phyloP scores from a whole-genome alignment of 1,140 invertebrate genomes.

The Akabosia matsudoensis region DNA sequence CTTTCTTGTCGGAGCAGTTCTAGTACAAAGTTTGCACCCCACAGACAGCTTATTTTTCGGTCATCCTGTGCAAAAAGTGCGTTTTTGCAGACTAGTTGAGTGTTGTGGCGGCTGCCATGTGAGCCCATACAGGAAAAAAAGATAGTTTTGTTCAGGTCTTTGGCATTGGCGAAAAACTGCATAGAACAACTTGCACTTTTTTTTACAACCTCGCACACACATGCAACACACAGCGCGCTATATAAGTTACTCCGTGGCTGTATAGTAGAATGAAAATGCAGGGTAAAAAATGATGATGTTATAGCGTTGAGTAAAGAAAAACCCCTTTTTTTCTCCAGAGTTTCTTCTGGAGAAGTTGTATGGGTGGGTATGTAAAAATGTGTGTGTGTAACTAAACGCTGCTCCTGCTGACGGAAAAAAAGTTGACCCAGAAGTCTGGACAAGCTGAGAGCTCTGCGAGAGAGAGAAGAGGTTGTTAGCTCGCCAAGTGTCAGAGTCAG shows the following conservation, averaged over 20 bases:
- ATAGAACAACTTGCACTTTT: conserved; percentile 4
- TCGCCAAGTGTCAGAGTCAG: conserved; percentile 15
- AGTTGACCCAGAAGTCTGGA: conserved; percentile 24
- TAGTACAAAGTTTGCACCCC: not conserved
- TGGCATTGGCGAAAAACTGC: conserved; percentile 11
- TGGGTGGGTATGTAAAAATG: not conserved
- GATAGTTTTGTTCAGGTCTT: conserved; percentile 4
- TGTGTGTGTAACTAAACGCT: not conserved
- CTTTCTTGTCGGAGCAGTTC: too few species aligned
- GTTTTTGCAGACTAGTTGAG: conserved; percentile 1
- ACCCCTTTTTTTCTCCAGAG: too few species aligned
- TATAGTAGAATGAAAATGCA: not conserved
- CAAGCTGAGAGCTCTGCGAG: conserved; percentile 6
- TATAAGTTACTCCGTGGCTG: not conserved
- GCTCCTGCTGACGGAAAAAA: not conserved
- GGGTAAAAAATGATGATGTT: not conserved
- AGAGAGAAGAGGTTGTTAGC: conserved; percentile 16
- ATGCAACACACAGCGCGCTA: not conserved
- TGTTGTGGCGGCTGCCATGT: not conserved
- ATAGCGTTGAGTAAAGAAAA: too few species aligned
- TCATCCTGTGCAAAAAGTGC: conserved; percentile 3
- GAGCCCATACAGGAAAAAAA: not conserved
- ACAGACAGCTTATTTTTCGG: not conserved
- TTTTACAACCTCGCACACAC: not conserved
- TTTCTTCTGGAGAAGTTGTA: not conserved